phyloP scores from a whole-genome alignment of 2,888 invertebrate species.

The Aradus depressus region DNA sequence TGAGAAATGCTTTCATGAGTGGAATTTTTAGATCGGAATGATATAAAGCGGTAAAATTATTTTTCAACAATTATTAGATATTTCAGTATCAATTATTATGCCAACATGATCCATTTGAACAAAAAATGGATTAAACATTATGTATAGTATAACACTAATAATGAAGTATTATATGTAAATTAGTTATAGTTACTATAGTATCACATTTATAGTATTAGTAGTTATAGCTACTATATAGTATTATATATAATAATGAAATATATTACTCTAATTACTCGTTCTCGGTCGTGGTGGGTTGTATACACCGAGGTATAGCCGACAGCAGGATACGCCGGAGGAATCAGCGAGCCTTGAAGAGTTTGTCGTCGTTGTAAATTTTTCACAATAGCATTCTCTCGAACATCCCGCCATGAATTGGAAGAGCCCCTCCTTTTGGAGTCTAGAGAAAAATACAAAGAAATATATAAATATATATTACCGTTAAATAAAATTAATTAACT shows the following conservation, averaged over 20 bases:
- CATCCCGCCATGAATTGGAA: constrained; percentile 27
- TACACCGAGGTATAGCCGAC: constrained; percentile 31
- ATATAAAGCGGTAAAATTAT: too few species aligned
- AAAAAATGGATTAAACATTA: too few species aligned
- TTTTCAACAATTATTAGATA: too few species aligned
- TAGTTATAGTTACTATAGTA: too few species aligned
- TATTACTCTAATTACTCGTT: constrained; percentile 23
- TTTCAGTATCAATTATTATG: too few species aligned
- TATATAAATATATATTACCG: not conserved
- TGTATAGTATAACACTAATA: too few species aligned
- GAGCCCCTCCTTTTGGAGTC: constrained; percentile 26
- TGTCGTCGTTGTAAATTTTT: constrained; percentile 28
- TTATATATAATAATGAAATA: too few species aligned
- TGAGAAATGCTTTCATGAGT: too few species aligned
- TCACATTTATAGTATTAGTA: not conserved
- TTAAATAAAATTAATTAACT: not conserved
- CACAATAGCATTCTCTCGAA: constrained; percentile 22
- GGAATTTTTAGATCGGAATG: too few species aligned
- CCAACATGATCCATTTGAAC: too few species aligned
- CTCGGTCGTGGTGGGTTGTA: constrained; percentile 30
- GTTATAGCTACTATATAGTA: not conserved
- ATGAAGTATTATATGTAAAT: too few species aligned
- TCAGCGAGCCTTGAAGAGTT: constrained; percentile 30
- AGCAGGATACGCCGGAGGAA: constrained; percentile 31
- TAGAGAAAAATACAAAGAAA: not conserved